Conservation (phyloP, 2,113 vertebrate species). For the Drymodes brunneopygia region DNA sequence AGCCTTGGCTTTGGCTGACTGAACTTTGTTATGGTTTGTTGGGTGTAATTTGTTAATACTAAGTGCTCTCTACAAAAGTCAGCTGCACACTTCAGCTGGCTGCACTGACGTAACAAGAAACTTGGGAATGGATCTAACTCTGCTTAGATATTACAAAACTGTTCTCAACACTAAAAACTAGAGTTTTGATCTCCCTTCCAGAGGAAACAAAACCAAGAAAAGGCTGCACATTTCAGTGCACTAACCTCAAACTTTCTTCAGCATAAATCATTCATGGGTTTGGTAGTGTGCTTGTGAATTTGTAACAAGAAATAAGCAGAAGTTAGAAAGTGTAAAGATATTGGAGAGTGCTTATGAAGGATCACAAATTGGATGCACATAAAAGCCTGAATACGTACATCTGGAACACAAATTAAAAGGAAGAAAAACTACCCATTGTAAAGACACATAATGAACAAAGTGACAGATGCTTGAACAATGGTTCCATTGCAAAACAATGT, state of each 20-base stretch:
- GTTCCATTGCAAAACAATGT: neutral
- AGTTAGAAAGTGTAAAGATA: neutral
- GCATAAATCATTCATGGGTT: neutral
- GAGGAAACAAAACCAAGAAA: neutral
- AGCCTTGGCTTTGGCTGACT: neutral
- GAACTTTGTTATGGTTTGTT: neutral
- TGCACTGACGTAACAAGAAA: neutral
- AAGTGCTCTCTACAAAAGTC: neutral
- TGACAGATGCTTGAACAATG: neutral
- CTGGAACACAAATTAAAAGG: neutral
- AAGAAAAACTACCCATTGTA: neutral
- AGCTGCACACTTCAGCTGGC: neutral
- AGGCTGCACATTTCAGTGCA: neutral
- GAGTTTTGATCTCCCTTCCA: neutral
- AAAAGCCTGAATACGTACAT: neutral
- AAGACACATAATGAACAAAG: neutral
- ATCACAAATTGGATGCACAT: neutral
- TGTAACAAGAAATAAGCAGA: neutral
- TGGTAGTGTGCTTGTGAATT: neutral
- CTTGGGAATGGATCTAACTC: neutral
- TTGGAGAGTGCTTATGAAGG: neutral
- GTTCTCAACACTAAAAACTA: neutral
- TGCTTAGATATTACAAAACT: neutral
- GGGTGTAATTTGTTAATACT: neutral
- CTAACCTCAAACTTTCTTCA: neutral